A percentile compares a stretch with the other conserved stretches of the same genome.
These are phyloP conservation scores for Lepisosteus oculatus DNA, from an alignment of 2,113 vertebrate species.

Conservation along the genomic window DNA sequence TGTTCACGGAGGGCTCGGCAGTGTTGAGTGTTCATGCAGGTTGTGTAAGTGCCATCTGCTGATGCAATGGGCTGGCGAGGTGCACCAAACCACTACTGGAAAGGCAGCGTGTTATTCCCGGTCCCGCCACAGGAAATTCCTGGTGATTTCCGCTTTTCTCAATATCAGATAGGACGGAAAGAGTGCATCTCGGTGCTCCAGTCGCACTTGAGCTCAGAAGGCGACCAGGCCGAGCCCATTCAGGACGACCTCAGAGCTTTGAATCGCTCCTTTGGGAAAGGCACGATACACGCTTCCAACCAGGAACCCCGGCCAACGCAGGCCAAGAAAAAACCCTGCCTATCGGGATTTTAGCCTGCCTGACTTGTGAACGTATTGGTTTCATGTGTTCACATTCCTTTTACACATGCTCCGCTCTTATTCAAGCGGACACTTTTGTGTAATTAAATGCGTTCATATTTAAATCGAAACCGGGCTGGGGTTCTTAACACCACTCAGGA, in stretches of 20 bases:
- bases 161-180: neutral
- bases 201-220: neutral
- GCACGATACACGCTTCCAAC: neutral
- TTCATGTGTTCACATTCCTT: no score
- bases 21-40: neutral
- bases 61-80: neutral
- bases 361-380: no score
- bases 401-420: no score
- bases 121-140: conserved; percentile 6
- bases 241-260: neutral
- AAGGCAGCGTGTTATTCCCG: neutral
- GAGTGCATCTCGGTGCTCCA: neutral
- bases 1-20: neutral
- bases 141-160: neutral
- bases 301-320: no score
- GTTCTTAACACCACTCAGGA: no score
- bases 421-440: no score
- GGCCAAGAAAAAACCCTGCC: no score
- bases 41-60: neutral
- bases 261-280: neutral
- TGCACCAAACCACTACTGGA: neutral
- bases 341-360: no score
- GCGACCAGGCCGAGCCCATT: neutral
- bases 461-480: no score
- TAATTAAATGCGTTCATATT: no score